Evolutionary conservation across 2,113 vertebrate genomes (phyloP), one percentile per base, ranked within the genome.

Genomic region (Prochilodus magdalenae): DNA sequence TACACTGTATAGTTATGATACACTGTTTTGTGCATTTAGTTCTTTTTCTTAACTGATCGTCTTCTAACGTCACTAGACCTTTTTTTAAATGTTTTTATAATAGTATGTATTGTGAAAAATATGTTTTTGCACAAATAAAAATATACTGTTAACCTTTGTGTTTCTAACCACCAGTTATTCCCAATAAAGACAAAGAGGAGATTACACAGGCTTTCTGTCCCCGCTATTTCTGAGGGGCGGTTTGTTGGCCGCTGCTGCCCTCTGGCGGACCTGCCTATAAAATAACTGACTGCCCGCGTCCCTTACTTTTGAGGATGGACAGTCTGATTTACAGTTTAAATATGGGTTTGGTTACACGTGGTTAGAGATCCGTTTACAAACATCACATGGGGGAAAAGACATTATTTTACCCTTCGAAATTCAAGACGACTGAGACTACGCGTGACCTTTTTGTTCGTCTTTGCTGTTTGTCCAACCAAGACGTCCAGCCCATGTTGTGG

Each of bases 221-320:
- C 16, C 2, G 7, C 29, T 14, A 44, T 1, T 26, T 20, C 18
- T 29, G 22, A 69, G 33, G 40, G 14, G 33, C 13, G 29, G 16
- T 29, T 71, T 60, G 44, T 51, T 70, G 63, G 70, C 70, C 12
- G 47, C 26, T 83, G 81, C 40, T 49, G 40, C 84, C 84, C 87
- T 71, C 88, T 29, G 77, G 86, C 79, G 89, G 80, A n/a, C 65
- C 20, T 36, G 30, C 4, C 10, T 44, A 36, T 12, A 18, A 36
- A 69, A 33, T 29, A 67, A 30, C 30, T 11, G 30, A 36, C 29
- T 36, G 29, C 13, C 3, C 15, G 5, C 0, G n/a, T 13, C 44
- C 59, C 60, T 49, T 11, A 11, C 14, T 15, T 51, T 3, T 2
- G 8, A 44, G 40, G 40, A 18, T 16, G 5, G 3, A 18, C 49